Conservation (phyloP, 2,797 vertebrate species). For the Coregonus suidteri region DNA sequence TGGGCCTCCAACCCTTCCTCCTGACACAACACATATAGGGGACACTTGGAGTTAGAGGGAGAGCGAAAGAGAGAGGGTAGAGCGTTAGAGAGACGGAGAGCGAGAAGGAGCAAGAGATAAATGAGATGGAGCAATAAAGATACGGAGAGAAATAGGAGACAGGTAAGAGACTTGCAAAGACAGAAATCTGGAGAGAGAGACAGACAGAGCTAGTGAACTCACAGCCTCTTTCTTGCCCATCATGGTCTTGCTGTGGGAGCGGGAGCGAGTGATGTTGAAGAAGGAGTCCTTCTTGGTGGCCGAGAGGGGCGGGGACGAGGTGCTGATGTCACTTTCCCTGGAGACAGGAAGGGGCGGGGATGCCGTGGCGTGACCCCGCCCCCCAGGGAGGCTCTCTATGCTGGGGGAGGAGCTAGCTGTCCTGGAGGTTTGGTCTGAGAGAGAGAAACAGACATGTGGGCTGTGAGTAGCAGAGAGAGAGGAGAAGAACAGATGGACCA, state of each 20-base stretch:
- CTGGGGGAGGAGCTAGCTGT: conserved; percentile 91
- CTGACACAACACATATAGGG: conserved; percentile 54
- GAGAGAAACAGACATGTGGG: background rate
- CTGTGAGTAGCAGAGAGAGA: no score
- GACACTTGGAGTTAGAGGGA: background rate
- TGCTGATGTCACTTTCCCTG: conserved; percentile 83
- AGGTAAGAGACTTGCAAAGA: no score
- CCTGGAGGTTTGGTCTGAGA: conserved; percentile 85
- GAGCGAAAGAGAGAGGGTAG: background rate
- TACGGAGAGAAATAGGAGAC: no score
- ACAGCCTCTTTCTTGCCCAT: conserved; percentile 87
- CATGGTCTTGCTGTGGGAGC: conserved; percentile 87
- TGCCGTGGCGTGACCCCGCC: conserved; percentile 80
- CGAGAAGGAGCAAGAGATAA: no score
- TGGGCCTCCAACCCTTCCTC: conserved; percentile 95
- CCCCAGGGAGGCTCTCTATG: conserved; percentile 88
- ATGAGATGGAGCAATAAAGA: no score
- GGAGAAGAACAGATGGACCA: no score
- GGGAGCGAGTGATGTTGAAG: conserved; percentile 93
- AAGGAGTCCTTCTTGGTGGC: conserved; percentile 93
- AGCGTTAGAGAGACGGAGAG: background rate
- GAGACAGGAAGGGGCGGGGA: conserved; percentile 87
- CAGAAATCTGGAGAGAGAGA: no score
- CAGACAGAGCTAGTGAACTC: conserved; percentile 57
- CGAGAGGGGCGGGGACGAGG: conserved; percentile 89